Evolutionary conservation across 2,888 invertebrate species (phyloP).

Genomic region (Dorcus parallelipipedus): DNA sequence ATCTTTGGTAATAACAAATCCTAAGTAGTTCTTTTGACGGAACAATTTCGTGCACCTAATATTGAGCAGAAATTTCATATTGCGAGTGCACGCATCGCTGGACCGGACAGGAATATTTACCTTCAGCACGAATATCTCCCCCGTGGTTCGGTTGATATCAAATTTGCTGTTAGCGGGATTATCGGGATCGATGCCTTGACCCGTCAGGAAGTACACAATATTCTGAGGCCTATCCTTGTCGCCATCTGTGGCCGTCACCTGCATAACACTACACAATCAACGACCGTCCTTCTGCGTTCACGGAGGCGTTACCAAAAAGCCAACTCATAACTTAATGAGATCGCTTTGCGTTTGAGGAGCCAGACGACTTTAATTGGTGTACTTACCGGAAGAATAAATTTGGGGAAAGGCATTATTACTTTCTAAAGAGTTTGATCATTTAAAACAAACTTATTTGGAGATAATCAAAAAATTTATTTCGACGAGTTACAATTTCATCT

Average conservation of each 20-base stretch:
- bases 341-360: background rate
- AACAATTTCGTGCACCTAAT: too few relatives aligned
- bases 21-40: too few relatives aligned
- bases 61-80: background rate
- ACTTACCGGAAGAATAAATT: too few relatives aligned
- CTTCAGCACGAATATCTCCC: constrained; percentile 93
- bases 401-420: too few relatives aligned
- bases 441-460: too few relatives aligned
- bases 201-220: constrained; percentile 93
- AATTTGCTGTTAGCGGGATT: constrained; percentile 95
- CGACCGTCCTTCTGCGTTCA: background rate
- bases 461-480: too few relatives aligned
- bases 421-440: too few relatives aligned
- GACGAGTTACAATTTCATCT: too few relatives aligned
- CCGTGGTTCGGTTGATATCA: constrained; percentile 92
- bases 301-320: background rate
- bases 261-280: constrained; percentile 22
- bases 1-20: too few relatives aligned
- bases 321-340: background rate
- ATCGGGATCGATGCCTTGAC: constrained; percentile 93
- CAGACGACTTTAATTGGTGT: background rate
- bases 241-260: constrained; percentile 96
- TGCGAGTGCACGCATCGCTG: background rate
- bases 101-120: constrained; percentile 53
- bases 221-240: constrained; percentile 93